phyloP scores from a whole-genome alignment of 1,140 invertebrate species.

The Condylostylus longicornis region DNA sequence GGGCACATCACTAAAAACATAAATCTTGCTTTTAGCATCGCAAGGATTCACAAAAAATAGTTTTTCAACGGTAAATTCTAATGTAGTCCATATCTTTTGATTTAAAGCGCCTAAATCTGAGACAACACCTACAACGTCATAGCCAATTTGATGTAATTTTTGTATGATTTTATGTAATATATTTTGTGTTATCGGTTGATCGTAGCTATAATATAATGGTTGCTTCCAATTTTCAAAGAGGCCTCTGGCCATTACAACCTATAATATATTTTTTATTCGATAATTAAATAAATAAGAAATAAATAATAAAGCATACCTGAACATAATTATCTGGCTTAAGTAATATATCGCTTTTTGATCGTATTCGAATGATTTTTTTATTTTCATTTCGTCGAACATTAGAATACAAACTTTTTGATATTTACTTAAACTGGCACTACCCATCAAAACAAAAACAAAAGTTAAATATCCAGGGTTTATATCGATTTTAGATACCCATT shows the following conservation, averaged over 20 bases:
- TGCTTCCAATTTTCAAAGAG: slow-evolving; percentile 21
- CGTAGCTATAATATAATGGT: slow-evolving; percentile 18
- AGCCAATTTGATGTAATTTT: slow-evolving; percentile 11
- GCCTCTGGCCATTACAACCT: slow-evolving; percentile 16
- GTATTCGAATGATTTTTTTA: no score
- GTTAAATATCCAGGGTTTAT: no score
- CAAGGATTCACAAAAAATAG: slow-evolving; percentile 11
- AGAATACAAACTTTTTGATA: no score
- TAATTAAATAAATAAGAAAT: no score
- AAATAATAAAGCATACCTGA: no score
- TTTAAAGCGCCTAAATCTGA: slow-evolving; percentile 19
- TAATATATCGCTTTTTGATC: no score
- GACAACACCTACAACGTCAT: slow-evolving; percentile 13
- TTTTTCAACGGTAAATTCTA: slow-evolving; percentile 7
- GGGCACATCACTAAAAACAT: slow-evolving; percentile 14
- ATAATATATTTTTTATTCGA: no score
- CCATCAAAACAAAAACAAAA: no score
- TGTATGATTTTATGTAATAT: slow-evolving; percentile 14
- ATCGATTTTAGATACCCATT: no score
- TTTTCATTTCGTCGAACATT: no score
- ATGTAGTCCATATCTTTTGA: slow-evolving; percentile 8
- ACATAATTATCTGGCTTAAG: no score
- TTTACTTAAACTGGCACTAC: no score
- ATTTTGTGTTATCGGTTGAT: slow-evolving; percentile 14
- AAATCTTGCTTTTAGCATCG: slow-evolving; percentile 8